These are phyloP conservation scores for Arothron firmamentum DNA, from an alignment of 2,113 vertebrate genomes.

Conservation along the genomic window DNA sequence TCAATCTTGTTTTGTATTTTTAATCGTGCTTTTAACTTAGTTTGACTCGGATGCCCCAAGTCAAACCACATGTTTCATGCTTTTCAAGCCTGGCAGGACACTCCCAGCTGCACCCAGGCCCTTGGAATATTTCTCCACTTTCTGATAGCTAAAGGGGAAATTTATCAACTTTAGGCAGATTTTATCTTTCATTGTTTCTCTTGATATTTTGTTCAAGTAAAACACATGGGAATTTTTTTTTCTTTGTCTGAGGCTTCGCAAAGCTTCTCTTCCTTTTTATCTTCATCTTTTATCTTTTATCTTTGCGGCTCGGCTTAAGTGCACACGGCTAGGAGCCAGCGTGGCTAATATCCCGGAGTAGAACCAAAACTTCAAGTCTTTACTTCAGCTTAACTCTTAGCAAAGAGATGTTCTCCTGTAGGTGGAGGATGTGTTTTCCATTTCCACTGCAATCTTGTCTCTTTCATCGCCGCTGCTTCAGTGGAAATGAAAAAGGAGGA, in stretches of 20 bases:
- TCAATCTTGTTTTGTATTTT: too few species aligned
- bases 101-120: constrained; percentile 1
- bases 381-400: too few species aligned
- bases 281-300: too few species aligned
- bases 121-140: too few species aligned
- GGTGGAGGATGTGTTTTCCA: constrained; percentile 3
- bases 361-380: background rate
- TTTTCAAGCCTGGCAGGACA: background rate
- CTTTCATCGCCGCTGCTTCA: too few species aligned
- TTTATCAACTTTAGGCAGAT: background rate
- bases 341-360: background rate
- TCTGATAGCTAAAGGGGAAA: constrained; percentile 6
- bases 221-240: background rate
- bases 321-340: background rate
- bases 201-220: background rate
- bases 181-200: background rate
- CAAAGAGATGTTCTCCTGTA: background rate
- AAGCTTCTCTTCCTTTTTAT: background rate
- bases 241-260: too few species aligned
- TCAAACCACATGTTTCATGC: too few species aligned
- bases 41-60: too few species aligned
- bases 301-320: constrained; percentile 21
- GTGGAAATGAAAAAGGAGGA: too few species aligned
- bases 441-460: too few species aligned
- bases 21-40: too few species aligned